Percentiles rank a stretch among this genome's conserved stretches.
Conservation (phyloP, 2,888 invertebrate genomes). For the Heliconius ethilla region DNA sequence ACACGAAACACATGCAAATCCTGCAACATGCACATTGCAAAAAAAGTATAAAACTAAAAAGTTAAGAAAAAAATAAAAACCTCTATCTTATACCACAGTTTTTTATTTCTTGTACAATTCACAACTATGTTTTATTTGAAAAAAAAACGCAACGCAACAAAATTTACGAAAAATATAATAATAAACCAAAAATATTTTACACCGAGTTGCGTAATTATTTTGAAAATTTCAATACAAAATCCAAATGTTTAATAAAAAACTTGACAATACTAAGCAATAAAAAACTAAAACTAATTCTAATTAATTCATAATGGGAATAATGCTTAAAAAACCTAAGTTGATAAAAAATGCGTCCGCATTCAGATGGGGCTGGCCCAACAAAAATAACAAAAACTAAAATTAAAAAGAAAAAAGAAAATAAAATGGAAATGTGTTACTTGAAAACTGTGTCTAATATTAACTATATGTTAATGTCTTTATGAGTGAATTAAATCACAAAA, state of each 20-base stretch:
- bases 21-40: slow-evolving; percentile 73
- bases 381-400: slow-evolving; percentile 48
- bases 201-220: slow-evolving; percentile 50
- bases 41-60: slow-evolving; percentile 52
- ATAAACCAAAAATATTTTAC: slow-evolving; percentile 33
- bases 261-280: slow-evolving; percentile 62
- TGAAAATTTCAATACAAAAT: slow-evolving; percentile 51
- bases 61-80: slow-evolving; percentile 57
- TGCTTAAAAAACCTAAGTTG: slow-evolving; percentile 73
- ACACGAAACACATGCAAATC: slow-evolving; percentile 62
- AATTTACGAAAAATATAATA: slow-evolving; percentile 36
- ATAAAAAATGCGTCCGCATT: slow-evolving; percentile 71
- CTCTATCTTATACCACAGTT: slow-evolving; percentile 70
- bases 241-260: slow-evolving; percentile 36
- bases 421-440: slow-evolving; percentile 71
- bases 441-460: slow-evolving; percentile 68
- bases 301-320: slow-evolving; percentile 72
- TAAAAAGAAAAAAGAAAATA: slow-evolving; percentile 52
- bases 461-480: slow-evolving; percentile 81
- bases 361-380: slow-evolving; percentile 55
- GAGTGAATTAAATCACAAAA: slow-evolving; percentile 77
- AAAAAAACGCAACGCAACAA: slow-evolving; percentile 46
- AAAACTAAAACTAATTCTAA: slow-evolving; percentile 58
- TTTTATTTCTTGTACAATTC: slow-evolving; percentile 79
- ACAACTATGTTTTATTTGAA: slow-evolving; percentile 73